Conservation (phyloP, 2,113 vertebrate genomes). For the Plestiodon gilberti region DNA sequence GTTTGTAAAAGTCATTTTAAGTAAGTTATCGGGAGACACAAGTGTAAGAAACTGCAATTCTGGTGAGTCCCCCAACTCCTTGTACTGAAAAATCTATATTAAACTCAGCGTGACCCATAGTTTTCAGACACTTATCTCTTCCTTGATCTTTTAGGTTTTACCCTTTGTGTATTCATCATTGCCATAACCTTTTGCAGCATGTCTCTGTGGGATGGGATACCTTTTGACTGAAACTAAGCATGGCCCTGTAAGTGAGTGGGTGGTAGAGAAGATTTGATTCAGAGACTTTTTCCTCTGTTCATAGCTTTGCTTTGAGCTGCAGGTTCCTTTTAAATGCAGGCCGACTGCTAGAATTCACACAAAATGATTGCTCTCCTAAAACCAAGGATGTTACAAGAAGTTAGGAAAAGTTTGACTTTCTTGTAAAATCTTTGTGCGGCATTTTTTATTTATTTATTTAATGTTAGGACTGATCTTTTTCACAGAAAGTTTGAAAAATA, state of each 20-base stretch:
- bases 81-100: constrained; percentile 19
- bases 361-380: neutral
- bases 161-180: neutral
- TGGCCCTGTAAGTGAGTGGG: neutral
- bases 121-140: neutral
- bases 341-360: neutral
- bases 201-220: neutral
- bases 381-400: neutral
- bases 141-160: neutral
- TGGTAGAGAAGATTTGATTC: neutral
- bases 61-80: neutral
- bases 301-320: neutral
- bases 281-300: neutral
- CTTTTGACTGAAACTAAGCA: neutral
- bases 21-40: neutral
- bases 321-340: neutral
- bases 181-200: neutral
- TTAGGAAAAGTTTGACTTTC: neutral
- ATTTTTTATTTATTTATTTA: neutral
- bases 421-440: neutral
- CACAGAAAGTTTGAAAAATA: neutral
- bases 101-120: neutral
- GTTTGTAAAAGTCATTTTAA: neutral
- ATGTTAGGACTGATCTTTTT: neutral
- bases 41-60: neutral